phyloP scores from a whole-genome alignment of 2,797 vertebrate species.

The Trematomus bernacchii region DNA sequence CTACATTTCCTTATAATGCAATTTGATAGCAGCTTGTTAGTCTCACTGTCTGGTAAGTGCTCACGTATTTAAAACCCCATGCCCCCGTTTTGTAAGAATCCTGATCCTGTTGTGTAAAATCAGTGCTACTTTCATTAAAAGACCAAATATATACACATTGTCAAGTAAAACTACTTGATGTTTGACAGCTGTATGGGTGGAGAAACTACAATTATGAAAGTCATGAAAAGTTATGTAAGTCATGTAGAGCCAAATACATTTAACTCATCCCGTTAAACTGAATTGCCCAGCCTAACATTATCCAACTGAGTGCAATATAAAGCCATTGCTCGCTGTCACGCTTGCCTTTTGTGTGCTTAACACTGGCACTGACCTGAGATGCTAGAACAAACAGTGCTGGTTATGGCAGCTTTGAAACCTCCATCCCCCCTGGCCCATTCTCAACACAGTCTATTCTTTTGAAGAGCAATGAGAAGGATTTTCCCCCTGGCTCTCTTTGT shows the following conservation, averaged over 20 bases:
- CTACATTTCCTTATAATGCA: conserved; percentile 27
- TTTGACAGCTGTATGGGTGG: not conserved
- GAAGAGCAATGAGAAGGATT: conserved; percentile 78
- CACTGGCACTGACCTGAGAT: conserved; percentile 79
- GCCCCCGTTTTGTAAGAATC: not conserved
- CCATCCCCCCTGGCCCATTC: conserved; percentile 65
- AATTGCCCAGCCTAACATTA: conserved; percentile 29
- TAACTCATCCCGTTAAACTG: conserved; percentile 30
- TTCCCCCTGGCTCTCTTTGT: conserved; percentile 69
- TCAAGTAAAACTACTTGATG: conserved; percentile 1
- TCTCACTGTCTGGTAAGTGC: conserved; percentile 22
- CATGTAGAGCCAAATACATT: conserved; percentile 20
- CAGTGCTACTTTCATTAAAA: conserved; percentile 1
- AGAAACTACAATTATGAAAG: conserved; percentile 6
- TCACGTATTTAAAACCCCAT: conserved; percentile 11
- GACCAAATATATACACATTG: not conserved
- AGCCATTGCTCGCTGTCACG: conserved; percentile 57
- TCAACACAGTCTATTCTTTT: conserved; percentile 78
- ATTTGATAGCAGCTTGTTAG: conserved; percentile 13
- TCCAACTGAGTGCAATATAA: conserved; percentile 49
- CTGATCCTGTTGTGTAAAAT: conserved; percentile 9
- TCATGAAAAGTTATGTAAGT: not conserved
- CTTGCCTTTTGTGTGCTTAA: conserved; percentile 75
- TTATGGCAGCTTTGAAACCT: conserved; percentile 72
- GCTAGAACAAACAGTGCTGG: conserved; percentile 76